A percentile compares a stretch with the other conserved stretches of the same genome.
Evolutionary conservation across 1,140 invertebrate genomes (phyloP).

Genomic region (Dysdera silvatica): DNA sequence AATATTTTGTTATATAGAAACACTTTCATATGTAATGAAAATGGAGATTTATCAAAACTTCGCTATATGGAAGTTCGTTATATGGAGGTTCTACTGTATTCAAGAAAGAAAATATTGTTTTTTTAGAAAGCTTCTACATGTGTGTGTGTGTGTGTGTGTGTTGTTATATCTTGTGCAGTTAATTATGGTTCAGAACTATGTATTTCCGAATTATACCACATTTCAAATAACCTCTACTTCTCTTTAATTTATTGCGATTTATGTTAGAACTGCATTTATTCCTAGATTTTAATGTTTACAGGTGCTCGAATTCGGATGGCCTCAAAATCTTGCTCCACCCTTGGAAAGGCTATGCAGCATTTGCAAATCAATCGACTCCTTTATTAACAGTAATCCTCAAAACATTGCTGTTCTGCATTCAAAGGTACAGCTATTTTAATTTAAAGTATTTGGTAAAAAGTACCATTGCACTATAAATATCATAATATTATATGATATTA

Average conservation of each 20-base stretch:
- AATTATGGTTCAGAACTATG: too few species aligned
- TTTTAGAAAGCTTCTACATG: too few species aligned
- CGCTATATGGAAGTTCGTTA: too few species aligned
- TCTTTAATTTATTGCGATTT: not conserved
- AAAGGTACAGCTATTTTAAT: conserved; percentile 53
- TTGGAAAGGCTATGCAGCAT: conserved; percentile 79
- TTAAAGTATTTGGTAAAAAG: not conserved
- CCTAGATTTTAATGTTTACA: conserved; percentile 25
- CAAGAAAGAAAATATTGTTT: too few species aligned
- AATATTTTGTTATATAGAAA: too few species aligned
- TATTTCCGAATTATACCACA: not conserved
- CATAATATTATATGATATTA: too few species aligned
- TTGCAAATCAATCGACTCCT: conserved; percentile 86
- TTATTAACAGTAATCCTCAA: conserved; percentile 63
- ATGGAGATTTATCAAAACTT: too few species aligned
- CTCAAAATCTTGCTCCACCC: conserved; percentile 73
- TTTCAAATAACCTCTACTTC: not conserved
- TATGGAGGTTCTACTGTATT: too few species aligned
- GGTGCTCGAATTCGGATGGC: conserved; percentile 70
- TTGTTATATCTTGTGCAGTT: too few species aligned
- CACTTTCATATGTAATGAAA: too few species aligned
- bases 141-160: too few species aligned
- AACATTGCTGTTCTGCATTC: conserved; percentile 81
- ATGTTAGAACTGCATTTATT: conserved; percentile 3
- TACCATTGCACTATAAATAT: too few species aligned